These are phyloP conservation scores for Pecten maximus DNA, from an alignment of 2,888 invertebrate genomes.

Conservation along the genomic window DNA sequence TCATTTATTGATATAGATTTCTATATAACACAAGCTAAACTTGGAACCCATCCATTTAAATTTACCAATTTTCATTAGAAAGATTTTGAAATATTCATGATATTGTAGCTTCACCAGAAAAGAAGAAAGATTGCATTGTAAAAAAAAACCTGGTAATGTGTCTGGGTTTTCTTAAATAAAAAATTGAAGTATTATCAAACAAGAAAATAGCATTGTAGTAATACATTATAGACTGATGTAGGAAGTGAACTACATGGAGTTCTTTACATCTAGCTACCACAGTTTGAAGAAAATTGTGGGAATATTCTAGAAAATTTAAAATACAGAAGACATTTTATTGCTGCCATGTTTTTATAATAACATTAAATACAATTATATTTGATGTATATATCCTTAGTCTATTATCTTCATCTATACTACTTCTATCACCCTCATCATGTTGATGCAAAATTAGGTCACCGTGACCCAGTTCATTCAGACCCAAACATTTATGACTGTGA, in stretches of 20 bases:
- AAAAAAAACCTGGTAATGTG: not conserved
- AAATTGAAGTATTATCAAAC: not conserved
- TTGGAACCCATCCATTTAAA: slow-evolving; percentile 19
- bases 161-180: not conserved
- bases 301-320: too few relatives aligned
- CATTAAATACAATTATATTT: too few relatives aligned
- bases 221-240: too few relatives aligned
- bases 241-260: too few relatives aligned
- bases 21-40: not conserved
- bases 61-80: not conserved
- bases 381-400: too few relatives aligned
- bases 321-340: too few relatives aligned
- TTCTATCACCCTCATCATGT: not conserved
- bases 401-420: too few relatives aligned
- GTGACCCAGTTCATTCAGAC: not conserved
- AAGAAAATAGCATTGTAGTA: not conserved
- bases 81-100: slow-evolving; percentile 33
- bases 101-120: not conserved
- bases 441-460: not conserved
- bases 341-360: too few relatives aligned
- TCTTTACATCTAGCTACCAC: too few relatives aligned
- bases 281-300: too few relatives aligned
- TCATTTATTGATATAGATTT: slow-evolving; percentile 17
- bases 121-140: not conserved
- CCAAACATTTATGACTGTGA: not conserved